A percentile compares a stretch with the other conserved stretches of the same genome.
Evolutionary conservation across 2,113 vertebrate species (phyloP).

Genomic region (Cairina moschata): DNA sequence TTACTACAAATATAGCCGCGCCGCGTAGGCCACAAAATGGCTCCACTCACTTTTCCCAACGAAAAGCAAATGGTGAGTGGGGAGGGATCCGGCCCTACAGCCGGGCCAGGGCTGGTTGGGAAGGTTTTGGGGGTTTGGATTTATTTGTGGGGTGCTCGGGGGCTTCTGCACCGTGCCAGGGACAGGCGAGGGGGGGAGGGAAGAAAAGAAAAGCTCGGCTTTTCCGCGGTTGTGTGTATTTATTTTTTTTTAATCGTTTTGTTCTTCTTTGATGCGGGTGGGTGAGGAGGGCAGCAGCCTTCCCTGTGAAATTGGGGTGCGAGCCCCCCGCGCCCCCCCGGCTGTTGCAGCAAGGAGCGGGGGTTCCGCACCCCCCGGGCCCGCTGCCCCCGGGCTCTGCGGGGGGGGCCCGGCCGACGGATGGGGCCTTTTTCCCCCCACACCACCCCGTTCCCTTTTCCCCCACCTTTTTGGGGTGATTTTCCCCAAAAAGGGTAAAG

Average conservation of each 20-base stretch:
- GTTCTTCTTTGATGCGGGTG: background rate
- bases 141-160: background rate
- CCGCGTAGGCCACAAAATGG: conserved; percentile 94
- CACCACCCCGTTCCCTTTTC: background rate
- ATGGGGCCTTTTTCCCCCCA: background rate
- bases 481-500: background rate
- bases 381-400: background rate
- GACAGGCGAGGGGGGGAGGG: accelerated
- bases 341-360: background rate
- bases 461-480: background rate
- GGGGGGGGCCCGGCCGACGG: background rate
- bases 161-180: background rate
- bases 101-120: accelerated
- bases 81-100: background rate
- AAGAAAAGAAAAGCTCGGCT: background rate
- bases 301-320: background rate
- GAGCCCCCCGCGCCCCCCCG: background rate
- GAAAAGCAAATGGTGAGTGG: conserved; percentile 88
- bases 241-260: background rate
- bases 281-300: background rate
- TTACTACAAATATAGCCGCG: conserved; percentile 81
- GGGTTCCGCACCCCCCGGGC: background rate
- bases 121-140: background rate
- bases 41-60: conserved; percentile 89
- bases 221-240: background rate